phyloP scores from a whole-genome alignment of 2,113 vertebrate genomes.

The Oenanthe melanoleuca region DNA sequence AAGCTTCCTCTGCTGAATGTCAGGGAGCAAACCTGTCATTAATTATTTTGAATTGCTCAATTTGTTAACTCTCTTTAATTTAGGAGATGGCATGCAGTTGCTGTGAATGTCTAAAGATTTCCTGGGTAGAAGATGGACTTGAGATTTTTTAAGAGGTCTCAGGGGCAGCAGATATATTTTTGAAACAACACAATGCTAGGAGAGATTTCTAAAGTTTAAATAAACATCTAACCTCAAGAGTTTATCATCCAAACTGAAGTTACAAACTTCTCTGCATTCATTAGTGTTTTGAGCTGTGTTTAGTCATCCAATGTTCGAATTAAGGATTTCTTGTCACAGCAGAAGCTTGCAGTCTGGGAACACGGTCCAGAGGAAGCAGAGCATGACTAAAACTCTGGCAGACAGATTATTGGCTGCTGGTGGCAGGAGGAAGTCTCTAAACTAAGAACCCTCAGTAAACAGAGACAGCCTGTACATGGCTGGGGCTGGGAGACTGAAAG shows the following conservation, averaged over 20 bases:
- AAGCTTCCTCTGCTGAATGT: not conserved
- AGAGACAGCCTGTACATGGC: not conserved
- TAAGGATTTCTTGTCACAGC: conserved; percentile 19
- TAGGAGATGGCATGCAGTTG: not conserved
- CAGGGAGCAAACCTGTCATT: not conserved
- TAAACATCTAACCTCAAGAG: not conserved
- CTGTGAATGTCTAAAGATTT: not conserved
- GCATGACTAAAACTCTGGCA: conserved; percentile 10
- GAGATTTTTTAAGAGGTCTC: not conserved
- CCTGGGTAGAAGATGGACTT: not conserved
- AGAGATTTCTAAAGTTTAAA: not conserved
- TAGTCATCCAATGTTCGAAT: conserved; percentile 19
- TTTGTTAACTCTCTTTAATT: not conserved
- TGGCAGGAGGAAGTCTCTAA: conserved; percentile 11
- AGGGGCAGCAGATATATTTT: not conserved
- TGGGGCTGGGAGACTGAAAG: not conserved
- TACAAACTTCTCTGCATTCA: not conserved
- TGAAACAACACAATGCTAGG: not conserved
- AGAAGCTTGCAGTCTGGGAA: not conserved
- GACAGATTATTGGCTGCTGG: conserved; percentile 13
- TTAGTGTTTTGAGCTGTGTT: conserved; percentile 3
- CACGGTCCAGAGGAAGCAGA: not conserved
- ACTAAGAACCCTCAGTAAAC: not conserved
- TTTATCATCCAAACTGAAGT: not conserved
- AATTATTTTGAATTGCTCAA: not conserved